Percentiles rank a stretch among this genome's conserved stretches.
These are phyloP conservation scores for Hymenochirus boettgeri DNA, from an alignment of 2,113 vertebrate genomes.

Conservation along the genomic window DNA sequence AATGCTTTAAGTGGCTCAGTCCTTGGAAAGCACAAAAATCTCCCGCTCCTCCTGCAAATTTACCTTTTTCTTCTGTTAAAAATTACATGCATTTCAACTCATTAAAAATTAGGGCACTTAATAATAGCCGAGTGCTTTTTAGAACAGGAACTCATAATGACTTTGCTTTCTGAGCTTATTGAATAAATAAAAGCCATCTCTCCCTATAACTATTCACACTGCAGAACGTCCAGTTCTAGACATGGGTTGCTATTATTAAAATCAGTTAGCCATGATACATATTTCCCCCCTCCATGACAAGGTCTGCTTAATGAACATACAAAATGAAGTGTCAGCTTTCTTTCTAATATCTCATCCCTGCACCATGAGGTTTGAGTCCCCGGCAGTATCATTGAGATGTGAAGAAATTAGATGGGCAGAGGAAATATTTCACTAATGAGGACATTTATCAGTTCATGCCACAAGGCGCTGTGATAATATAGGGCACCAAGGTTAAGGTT, in stretches of 20 bases:
- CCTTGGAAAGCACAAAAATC: not conserved
- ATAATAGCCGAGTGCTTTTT: constrained; percentile 29
- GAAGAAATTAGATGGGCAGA: not conserved
- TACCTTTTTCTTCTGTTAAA: constrained; percentile 11
- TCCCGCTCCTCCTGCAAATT: not conserved
- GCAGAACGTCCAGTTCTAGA: constrained; percentile 2
- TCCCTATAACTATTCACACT: constrained; percentile 18
- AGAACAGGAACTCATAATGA: constrained; percentile 17
- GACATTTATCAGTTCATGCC: constrained; percentile 3
- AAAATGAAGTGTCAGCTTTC: constrained; percentile 17
- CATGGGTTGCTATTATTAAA: constrained; percentile 22
- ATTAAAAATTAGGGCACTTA: constrained; percentile 40
- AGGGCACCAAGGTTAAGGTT: not conserved
- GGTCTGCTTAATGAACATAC: constrained; percentile 15
- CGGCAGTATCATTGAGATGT: not conserved
- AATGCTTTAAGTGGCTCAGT: constrained; percentile 1
- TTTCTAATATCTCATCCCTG: constrained; percentile 7
- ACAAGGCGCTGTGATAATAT: not conserved
- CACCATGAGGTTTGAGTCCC: not conserved
- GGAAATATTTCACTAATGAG: not conserved
- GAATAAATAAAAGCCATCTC: constrained; percentile 19
- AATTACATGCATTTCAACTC: constrained; percentile 30
- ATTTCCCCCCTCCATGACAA: not conserved
- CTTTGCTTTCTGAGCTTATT: constrained; percentile 15
- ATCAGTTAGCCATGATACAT: constrained; percentile 15